A percentile compares a stretch with the other conserved stretches of the same genome.
phyloP scores from a whole-genome alignment of 2,888 invertebrate genomes.

The Dolomedes plantarius region DNA sequence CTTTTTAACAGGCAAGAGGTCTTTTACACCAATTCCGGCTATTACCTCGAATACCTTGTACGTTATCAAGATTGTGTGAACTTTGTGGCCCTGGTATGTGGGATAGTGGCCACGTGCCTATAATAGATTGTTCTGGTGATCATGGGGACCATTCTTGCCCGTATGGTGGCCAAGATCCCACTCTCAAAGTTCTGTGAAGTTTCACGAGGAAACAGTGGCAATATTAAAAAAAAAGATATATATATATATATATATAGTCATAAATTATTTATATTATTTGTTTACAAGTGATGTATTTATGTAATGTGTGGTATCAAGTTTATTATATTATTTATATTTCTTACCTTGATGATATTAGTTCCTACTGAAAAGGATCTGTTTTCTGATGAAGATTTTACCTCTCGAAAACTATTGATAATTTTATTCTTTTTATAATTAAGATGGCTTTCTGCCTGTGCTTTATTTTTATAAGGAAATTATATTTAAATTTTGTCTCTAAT shows the following conservation, averaged over 20 bases:
- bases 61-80: conserved; percentile 89
- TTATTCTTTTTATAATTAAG: too few relatives aligned
- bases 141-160: conserved; percentile 70
- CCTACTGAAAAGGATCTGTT: not conserved
- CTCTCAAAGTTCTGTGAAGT: conserved; percentile 32
- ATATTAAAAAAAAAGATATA: not conserved
- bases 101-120: conserved; percentile 93
- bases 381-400: too few relatives aligned
- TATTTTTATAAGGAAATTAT: too few relatives aligned
- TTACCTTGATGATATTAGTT: not conserved
- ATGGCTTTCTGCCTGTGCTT: too few relatives aligned
- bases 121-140: conserved; percentile 83
- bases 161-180: conserved; percentile 66
- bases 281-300: not conserved
- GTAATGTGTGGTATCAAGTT: not conserved
- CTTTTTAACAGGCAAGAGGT: conserved; percentile 84
- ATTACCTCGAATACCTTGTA: conserved; percentile 90
- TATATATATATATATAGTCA: too few relatives aligned
- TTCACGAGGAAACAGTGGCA: not conserved
- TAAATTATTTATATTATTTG: too few relatives aligned
- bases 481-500: too few relatives aligned
- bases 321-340: not conserved
- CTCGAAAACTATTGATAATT: too few relatives aligned
- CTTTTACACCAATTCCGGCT: conserved; percentile 93
- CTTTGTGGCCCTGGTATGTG: conserved; percentile 94